Evolutionary conservation across 2,113 vertebrate genomes (phyloP).

Genomic region (Amphiprion percula): DNA sequence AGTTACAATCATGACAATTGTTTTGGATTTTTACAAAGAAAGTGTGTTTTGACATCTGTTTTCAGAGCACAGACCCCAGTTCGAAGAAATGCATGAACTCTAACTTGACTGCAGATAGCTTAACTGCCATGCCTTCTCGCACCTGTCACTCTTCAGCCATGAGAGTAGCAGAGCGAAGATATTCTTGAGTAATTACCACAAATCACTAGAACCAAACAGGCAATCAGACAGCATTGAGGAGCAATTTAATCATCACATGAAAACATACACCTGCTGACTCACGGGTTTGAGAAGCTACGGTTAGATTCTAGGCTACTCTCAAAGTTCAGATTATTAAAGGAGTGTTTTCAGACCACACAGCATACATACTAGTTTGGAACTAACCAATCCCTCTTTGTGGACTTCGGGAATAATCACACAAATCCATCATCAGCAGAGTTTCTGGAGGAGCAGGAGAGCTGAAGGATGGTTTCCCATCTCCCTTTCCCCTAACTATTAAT

Average conservation of each 20-base stretch:
- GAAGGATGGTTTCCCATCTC: constrained; percentile 2
- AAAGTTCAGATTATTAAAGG: background rate
- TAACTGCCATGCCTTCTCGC: constrained; percentile 19
- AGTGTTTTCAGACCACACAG: constrained; percentile 7
- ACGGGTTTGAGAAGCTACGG: background rate
- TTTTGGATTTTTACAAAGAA: background rate
- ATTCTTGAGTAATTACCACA: constrained; percentile 33
- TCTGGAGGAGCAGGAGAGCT: constrained; percentile 4
- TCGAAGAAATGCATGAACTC: background rate
- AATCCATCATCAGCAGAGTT: constrained; percentile 28
- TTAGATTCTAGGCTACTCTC: background rate
- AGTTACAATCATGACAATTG: too few species aligned
- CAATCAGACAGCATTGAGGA: constrained; percentile 1
- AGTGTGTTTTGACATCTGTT: constrained; percentile 1
- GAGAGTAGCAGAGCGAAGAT: background rate
- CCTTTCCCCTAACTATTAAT: background rate
- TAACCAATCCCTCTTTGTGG: background rate
- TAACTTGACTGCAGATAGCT: constrained; percentile 14
- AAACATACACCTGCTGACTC: constrained; percentile 19
- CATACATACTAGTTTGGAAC: background rate
- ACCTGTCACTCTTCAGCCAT: constrained; percentile 44
- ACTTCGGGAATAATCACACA: constrained; percentile 11
- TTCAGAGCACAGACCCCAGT: constrained; percentile 7
- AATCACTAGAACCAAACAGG: constrained; percentile 31
- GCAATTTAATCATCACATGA: constrained; percentile 12